Evolutionary conservation across 2,888 invertebrate genomes (phyloP), one percentile per base, ranked within the genome.

Genomic region (Phymatocera aterrima): DNA sequence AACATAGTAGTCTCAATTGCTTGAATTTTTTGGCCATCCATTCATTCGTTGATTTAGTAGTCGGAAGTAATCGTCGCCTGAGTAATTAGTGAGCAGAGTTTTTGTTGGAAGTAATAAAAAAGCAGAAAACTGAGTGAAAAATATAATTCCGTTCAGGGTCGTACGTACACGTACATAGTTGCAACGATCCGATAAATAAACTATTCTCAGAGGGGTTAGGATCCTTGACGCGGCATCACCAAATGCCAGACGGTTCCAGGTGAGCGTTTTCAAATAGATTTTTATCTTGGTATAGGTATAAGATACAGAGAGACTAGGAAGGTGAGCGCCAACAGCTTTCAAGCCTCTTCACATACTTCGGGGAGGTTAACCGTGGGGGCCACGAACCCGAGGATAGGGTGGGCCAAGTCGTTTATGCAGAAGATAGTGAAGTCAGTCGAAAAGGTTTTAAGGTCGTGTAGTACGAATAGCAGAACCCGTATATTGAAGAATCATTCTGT

Each of bases 201-300:
- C 28, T 28, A 46, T 68, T 24, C 68, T 46, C 8, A 46, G 68
- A 46, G 68, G 12, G 31, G 48, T 10, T 15, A 28, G 15, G 72
- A 48, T 48, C 46, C 10, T 46, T 46, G 1, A 10, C 72, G 37
- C 37, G 74, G 40, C 2, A 74, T 74, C 57, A 37, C 57, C 57
- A 74, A 74, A 74, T 74, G 74, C 40, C 74, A 74, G 21, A 70
- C 37, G 24, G 57, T 37, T 24, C 37, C 40, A 75, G 75, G 75
- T 54, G 37, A 57, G 43, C 28, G 24, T 57, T 43, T 37, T 18
- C 6, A 12, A 72, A 51, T 72, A 51, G 51, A 12, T 72, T 72
- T 51, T 72, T 51, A 51, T 72, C 48, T 72, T 51, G 31, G 15
- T 48, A 51, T 31, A 68, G 43, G 18, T 34, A 68, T 43, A 21